Conservation (phyloP, 2,113 vertebrate species). For the Colossoma macropomum region DNA sequence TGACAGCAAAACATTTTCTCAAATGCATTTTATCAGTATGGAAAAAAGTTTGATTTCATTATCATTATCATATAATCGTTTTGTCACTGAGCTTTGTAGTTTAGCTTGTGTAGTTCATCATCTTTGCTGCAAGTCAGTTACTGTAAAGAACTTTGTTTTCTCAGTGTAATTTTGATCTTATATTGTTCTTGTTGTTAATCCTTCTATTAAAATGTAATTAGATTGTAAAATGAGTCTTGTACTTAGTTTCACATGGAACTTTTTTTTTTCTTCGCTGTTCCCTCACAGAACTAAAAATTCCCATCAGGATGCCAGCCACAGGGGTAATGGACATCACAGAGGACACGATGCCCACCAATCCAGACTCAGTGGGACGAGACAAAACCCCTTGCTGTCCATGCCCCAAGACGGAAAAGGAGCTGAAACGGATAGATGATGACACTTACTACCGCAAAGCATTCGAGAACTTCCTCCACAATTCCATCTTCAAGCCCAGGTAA, state of each 20-base stretch:
- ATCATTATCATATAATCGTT: too few relatives aligned
- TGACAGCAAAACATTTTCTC: too few relatives aligned
- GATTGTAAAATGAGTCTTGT: not conserved
- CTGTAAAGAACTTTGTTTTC: not conserved
- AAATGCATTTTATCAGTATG: too few relatives aligned
- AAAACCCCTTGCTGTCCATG: constrained; percentile 90
- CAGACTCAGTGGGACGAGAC: constrained; percentile 80
- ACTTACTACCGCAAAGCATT: constrained; percentile 94
- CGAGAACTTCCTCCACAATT: constrained; percentile 97
- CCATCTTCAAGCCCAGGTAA: constrained; percentile 94
- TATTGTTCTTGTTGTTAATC: not conserved
- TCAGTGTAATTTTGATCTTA: not conserved
- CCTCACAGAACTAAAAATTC: constrained; percentile 88
- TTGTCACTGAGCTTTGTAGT: too few relatives aligned
- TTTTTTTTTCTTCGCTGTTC: constrained; percentile 4
- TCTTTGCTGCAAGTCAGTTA: not conserved
- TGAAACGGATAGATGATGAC: constrained; percentile 89
- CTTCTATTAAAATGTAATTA: not conserved
- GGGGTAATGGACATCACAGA: constrained; percentile 88
- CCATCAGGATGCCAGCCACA: constrained; percentile 86
- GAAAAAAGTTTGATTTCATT: too few relatives aligned
- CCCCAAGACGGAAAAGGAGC: constrained; percentile 89
- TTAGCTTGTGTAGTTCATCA: not conserved
- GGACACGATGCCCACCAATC: constrained; percentile 85
- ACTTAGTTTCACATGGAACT: not conserved